Percentiles rank a stretch among this genome's conserved stretches.
These are phyloP conservation scores for Iguana delicatissima DNA, from an alignment of 2,797 vertebrate species.

Conservation along the genomic window DNA sequence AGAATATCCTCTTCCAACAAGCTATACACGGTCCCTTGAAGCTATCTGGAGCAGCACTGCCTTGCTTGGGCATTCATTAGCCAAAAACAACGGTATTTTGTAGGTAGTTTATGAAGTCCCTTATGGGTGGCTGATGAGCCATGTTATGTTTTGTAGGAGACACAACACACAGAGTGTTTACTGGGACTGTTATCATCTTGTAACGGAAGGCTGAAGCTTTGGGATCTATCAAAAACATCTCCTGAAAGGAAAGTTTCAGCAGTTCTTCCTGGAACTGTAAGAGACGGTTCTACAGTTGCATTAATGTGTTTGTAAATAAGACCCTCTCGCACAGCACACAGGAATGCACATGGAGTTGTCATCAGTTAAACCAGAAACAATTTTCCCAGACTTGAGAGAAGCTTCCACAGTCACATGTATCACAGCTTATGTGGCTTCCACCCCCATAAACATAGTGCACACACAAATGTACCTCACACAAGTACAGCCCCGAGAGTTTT, in stretches of 20 bases:
- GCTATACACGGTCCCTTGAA: background rate
- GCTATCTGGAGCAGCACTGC: background rate
- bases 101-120: background rate
- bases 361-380: constrained; percentile 15
- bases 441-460: background rate
- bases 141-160: background rate
- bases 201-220: background rate
- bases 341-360: background rate
- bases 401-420: background rate
- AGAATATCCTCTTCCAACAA: background rate
- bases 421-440: constrained; percentile 26
- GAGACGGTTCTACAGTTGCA: constrained; percentile 7
- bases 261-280: constrained; percentile 33
- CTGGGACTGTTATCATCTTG: background rate
- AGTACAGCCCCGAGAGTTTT: constrained; percentile 10
- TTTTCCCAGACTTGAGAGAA: constrained; percentile 8
- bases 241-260: background rate
- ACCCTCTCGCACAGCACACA: background rate
- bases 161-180: background rate
- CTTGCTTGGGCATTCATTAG: background rate
- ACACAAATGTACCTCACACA: constrained; percentile 1
- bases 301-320: constrained; percentile 18
- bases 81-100: background rate
- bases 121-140: background rate
- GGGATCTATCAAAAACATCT: background rate